Evolutionary conservation across 2,113 vertebrate species (phyloP), one percentile per base, ranked within the genome.

Genomic region (Nyctibius bracteatus): DNA sequence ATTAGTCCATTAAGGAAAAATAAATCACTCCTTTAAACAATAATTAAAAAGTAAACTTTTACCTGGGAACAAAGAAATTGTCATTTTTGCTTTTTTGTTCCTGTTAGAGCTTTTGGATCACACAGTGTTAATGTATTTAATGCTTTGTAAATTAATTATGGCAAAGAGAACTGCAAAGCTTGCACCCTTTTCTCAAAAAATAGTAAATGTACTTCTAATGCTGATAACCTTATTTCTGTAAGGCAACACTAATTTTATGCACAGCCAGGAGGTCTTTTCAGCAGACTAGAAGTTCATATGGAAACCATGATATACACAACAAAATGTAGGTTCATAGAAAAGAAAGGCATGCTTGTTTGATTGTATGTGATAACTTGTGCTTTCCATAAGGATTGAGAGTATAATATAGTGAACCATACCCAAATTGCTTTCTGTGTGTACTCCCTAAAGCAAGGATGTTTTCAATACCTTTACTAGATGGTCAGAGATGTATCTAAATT

Each of bases 91-190:
- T 52, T 94, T 90, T 88, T 94, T 62, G 33, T 72, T 80, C 10
- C 59, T 87, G 17, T 91, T 75, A 44, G 17, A 72, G 41, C 28
- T 81, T 75, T 83, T 88, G 78, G 49, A 83, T 97, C 84, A 84
- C 44, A 74, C 33, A 43, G 51, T 92, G 67, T 71, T 96, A 92
- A 97, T 97, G 95, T 93, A 66, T 92, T 86, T 89, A 94, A 90
- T 95, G 75, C 59, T 91, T 96, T 95, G 19, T 81, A 96, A 97
- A 97, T 96, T 95, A 96, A 96, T 96, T 97, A 90, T 41, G 90
- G 30, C 65, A 68, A 95, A 95, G 80, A 94, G 57, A 97, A 93
- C 90, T 95, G 82, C 57, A 80, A 90, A 91, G 49, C 41, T 65
- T 73, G 35, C 35, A 58, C 44, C 41, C 10, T 80, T 88, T 57